These are phyloP conservation scores for Fringilla coelebs DNA, from an alignment of 2,797 vertebrate species.

Conservation along the genomic window DNA sequence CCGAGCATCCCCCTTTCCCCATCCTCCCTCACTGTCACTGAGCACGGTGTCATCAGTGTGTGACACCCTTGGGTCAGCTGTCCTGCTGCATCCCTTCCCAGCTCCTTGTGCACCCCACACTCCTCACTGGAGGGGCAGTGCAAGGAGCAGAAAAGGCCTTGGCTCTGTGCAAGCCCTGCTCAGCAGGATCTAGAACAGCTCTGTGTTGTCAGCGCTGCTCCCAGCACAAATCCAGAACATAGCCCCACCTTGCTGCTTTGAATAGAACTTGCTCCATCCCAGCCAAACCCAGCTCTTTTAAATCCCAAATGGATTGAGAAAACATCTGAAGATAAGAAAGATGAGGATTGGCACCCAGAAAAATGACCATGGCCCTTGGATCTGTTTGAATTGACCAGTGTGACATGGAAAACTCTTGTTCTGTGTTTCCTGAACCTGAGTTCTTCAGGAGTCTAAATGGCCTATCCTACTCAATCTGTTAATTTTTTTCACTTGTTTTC, in stretches of 20 bases:
- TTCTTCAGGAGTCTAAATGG: neutral
- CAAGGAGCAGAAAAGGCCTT: neutral
- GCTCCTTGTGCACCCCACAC: too few relatives aligned
- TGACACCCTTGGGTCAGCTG: neutral
- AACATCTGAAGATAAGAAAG: neutral
- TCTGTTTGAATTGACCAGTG: fast-evolving
- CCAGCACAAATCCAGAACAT: neutral
- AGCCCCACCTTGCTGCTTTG: neutral
- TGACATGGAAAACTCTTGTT: neutral
- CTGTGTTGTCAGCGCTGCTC: neutral
- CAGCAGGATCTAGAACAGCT: neutral
- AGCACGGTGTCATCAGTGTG: fast-evolving
- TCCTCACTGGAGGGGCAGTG: neutral
- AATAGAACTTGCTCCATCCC: neutral
- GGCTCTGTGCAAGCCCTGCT: neutral
- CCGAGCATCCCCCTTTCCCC: neutral
- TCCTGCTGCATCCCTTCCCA: neutral
- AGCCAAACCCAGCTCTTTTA: neutral
- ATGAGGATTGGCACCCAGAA: neutral
- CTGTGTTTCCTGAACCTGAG: neutral
- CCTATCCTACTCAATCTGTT: neutral
- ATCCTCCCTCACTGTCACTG: neutral
- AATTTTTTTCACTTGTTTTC: neutral
- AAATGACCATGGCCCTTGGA: fast-evolving
- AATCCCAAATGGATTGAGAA: neutral